Percentiles rank a stretch among this genome's conserved stretches.
Conservation (phyloP, 2,888 invertebrate species). For the Odontomyia ornata region DNA sequence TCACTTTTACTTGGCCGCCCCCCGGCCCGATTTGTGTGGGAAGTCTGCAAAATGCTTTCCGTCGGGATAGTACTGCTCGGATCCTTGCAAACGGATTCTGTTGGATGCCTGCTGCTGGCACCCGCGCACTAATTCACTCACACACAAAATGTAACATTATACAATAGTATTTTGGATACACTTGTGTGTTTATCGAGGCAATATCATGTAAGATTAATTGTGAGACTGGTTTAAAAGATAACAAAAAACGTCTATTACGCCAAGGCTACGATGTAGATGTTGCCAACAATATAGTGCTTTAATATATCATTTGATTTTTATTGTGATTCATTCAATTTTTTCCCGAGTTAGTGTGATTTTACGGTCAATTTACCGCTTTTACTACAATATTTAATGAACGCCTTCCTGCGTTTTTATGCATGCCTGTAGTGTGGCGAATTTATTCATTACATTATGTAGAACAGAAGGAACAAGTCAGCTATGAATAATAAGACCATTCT, state of each 20-base stretch:
- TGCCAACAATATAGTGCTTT: conserved; percentile 8
- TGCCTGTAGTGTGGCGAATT: too few species aligned
- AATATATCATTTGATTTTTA: conserved; percentile 36
- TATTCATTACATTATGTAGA: too few species aligned
- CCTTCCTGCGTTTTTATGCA: background rate
- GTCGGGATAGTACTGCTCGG: conserved; percentile 8
- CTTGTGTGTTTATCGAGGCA: conserved; percentile 23
- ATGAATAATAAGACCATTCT: too few species aligned
- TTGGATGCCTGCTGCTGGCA: conserved; percentile 32
- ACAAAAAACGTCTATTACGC: conserved; percentile 12
- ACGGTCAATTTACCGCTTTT: conserved; percentile 18
- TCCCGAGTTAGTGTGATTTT: conserved; percentile 18
- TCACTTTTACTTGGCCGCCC: background rate
- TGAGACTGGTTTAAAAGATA: conserved; percentile 1
- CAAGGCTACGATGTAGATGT: conserved; percentile 29
- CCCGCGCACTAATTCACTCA: conserved; percentile 38
- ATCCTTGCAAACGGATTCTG: conserved; percentile 5
- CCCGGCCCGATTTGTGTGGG: background rate
- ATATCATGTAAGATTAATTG: conserved; percentile 34
- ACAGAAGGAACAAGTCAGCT: too few species aligned
- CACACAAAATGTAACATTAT: background rate
- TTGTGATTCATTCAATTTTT: conserved; percentile 23
- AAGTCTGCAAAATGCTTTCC: conserved; percentile 14
- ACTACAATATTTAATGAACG: background rate
- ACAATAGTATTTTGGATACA: background rate